These are phyloP conservation scores for Mormyrus iriodes DNA, from an alignment of 2,113 vertebrate genomes.

Conservation along the genomic window DNA sequence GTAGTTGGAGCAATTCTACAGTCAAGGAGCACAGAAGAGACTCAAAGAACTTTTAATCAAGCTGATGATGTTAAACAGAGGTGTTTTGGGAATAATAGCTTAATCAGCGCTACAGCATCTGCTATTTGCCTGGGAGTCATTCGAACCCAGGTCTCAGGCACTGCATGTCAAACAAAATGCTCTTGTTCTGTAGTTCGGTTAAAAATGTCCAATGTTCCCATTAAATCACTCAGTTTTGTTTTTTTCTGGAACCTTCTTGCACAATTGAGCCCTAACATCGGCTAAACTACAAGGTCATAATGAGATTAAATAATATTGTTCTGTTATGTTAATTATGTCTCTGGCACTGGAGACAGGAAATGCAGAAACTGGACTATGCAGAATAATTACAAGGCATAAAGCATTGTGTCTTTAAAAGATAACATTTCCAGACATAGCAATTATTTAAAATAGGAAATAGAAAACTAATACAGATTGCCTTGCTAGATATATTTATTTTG, in stretches of 20 bases:
- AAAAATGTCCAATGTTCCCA: background rate
- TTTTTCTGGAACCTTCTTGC: background rate
- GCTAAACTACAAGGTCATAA: slow-evolving; percentile 24
- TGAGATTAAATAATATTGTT: slow-evolving; percentile 31
- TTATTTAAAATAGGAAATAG: slow-evolving; percentile 27
- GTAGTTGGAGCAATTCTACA: background rate
- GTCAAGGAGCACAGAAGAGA: background rate
- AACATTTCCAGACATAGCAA: slow-evolving; percentile 46
- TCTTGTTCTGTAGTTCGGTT: background rate
- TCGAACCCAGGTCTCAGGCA: background rate
- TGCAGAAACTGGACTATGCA: background rate
- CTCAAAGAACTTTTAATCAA: background rate
- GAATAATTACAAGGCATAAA: slow-evolving; percentile 18
- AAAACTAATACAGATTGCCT: slow-evolving; percentile 7
- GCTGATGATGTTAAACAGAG: background rate
- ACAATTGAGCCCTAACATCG: slow-evolving; percentile 22
- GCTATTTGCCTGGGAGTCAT: background rate
- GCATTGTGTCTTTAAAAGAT: slow-evolving; percentile 36
- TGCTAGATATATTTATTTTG: slow-evolving; percentile 27
- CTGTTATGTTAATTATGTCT: slow-evolving; percentile 31
- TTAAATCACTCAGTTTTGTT: background rate
- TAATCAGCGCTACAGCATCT: background rate
- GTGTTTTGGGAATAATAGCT: background rate
- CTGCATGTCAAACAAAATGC: background rate
- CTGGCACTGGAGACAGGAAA: slow-evolving; percentile 19